Conservation (phyloP, 2,888 invertebrate genomes). For the Sinotaia quadrata region DNA sequence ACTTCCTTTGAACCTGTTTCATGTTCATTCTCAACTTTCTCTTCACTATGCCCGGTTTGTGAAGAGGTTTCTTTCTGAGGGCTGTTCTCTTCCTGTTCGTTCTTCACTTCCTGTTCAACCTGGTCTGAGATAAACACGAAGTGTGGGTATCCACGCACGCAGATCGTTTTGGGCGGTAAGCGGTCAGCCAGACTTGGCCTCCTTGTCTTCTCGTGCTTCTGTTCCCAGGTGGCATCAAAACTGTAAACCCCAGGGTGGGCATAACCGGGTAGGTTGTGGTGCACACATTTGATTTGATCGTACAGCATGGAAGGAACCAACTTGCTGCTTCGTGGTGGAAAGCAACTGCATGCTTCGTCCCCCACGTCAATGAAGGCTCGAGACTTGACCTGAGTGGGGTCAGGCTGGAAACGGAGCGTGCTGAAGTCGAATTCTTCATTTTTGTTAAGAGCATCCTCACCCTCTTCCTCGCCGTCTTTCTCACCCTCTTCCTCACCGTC, state of each 20-base stretch:
- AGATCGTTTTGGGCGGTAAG: neutral
- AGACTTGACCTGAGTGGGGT: conserved; percentile 2
- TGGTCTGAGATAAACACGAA: neutral
- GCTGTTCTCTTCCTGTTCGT: neutral
- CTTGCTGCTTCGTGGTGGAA: conserved; percentile 9
- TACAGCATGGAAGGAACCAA: conserved; percentile 26
- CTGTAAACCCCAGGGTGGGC: conserved; percentile 18
- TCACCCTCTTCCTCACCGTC: conserved; percentile 25
- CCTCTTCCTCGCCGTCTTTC: conserved; percentile 12
- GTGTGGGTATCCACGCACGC: neutral
- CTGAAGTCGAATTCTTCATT: conserved; percentile 16
- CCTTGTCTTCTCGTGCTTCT: neutral
- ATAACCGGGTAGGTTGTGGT: conserved; percentile 4
- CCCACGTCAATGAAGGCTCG: conserved; percentile 5
- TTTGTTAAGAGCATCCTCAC: neutral
- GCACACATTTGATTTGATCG: conserved; percentile 17
- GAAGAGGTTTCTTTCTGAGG: too few relatives aligned
- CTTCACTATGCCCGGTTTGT: too few relatives aligned
- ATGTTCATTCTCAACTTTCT: too few relatives aligned
- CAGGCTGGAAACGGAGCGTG: neutral
- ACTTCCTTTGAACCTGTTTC: too few relatives aligned
- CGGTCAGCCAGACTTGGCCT: neutral
- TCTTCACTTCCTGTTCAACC: neutral
- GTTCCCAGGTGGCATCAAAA: neutral
- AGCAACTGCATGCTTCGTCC: conserved; percentile 21